Conservation (phyloP, 2,113 vertebrate species). For the Panthera tigris region DNA sequence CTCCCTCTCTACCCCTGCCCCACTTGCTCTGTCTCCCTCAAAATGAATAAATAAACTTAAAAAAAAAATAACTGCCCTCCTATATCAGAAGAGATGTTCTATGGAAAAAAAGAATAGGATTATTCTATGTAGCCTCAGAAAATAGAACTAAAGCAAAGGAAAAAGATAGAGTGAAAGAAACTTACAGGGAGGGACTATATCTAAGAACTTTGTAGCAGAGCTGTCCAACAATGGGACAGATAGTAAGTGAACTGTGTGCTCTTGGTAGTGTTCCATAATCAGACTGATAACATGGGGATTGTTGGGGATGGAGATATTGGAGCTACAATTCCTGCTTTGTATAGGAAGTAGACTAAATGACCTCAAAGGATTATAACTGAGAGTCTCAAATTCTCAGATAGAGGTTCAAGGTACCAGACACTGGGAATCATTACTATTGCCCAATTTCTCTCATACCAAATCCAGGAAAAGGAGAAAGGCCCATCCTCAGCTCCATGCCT, state of each 20-base stretch:
- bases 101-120: neutral
- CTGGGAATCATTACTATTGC: neutral
- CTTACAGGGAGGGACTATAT: neutral
- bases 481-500: neutral
- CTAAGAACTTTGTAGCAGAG: constrained; percentile 33
- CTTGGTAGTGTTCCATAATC: neutral
- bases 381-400: constrained; percentile 15
- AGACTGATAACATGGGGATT: neutral
- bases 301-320: neutral
- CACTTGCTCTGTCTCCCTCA: too few species aligned
- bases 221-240: neutral
- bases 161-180: neutral
- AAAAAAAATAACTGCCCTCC: neutral
- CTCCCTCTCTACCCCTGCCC: too few species aligned
- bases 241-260: neutral
- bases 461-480: neutral
- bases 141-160: neutral
- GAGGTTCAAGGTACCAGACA: neutral
- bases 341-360: neutral
- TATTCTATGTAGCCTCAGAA: neutral
- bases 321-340: neutral
- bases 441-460: constrained; percentile 4
- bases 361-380: neutral
- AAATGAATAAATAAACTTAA: too few species aligned
- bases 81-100: neutral